Evolutionary conservation across 2,888 invertebrate genomes (phyloP), one percentile per base, ranked within the genome.

Genomic region (Gymnoscelis rufifasciata): DNA sequence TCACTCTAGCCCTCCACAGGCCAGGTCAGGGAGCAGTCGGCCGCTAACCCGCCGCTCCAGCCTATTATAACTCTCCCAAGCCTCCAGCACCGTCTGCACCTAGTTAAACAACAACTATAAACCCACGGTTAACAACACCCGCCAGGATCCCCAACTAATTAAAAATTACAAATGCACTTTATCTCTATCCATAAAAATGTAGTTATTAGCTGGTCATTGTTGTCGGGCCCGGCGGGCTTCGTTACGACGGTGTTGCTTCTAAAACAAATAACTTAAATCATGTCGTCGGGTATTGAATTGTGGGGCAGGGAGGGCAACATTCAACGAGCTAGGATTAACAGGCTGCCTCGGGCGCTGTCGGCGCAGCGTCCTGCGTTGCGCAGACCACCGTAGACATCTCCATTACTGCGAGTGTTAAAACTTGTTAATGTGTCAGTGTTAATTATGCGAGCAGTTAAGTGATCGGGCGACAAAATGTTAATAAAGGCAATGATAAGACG

Each of bases 401-500:
- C 87, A 87, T 87, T 86, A 86, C 77, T 65, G 56, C 64, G 68
- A 87, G 84, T 86, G 87, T 87, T 83, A 82, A 86, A 83, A 78
- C 87, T 78, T 83, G 87, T 87, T 78, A 77, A 82, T 74, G 73
- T 79, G 83, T 83, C 86, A 82, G 73, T 68, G 74, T 82, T 84
- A 82, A 86, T 87, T 77, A 84, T 83, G 78, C 83, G 68, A 68
- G 65, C 68, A 62, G 71, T 82, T 84, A 86, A 84, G 83, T 82
- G 83, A 82, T 78, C 83, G 73, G 77, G 78, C 81, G 83, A 83
- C 86, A 78, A 83, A 84, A 86, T 84, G 84, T 80, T 86, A 84
- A 87, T 86, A 84, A 76, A 35, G 19, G 80, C 56, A 59, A 53
- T 66, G 86, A 86, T 83, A 84, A 72, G 58, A 53, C 45, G 49